Base-by-base conservation (phyloP, 2,113 vertebrate species). In the Phainopepla nitens region DNA sequence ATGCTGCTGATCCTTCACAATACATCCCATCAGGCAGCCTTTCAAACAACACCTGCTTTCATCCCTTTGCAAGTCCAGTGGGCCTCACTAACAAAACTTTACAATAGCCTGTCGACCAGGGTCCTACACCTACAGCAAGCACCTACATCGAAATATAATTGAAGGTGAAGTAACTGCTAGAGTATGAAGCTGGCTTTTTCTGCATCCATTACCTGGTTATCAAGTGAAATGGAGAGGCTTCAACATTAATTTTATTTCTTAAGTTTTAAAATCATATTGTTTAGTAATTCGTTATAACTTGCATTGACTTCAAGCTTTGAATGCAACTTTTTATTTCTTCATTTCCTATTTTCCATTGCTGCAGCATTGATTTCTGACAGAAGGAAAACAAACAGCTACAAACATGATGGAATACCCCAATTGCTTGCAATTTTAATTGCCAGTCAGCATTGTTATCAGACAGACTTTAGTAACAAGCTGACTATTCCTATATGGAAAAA, bases 201-300 rank as follows among this genome's bases (percentile, higher is more conserved):
- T 69, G 54, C 42, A 41, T 33, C 64, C 44, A 66, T 69, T 89
- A 81, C 70, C 69, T 77, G 49, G 60, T 33, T 41, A 89, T 64
- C 80, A 53, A 88, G 71, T 60, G 66, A 94, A 87, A 94, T 36
- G 42, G 49, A 91, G 31, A 91, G 22, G 25, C 11, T 76, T 92
- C 60, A 77, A 53, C 41, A n/a, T 35, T 54, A 61, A 75, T 47
- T 70, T 66, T 33, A 69, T 65, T 90, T 82, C 60, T 62, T 39
- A 93, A 83, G 61, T 54, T 94, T 94, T 72, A 42, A 91, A 94
- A 87, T 96, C 29, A 73, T 60, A 80, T 66, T 84, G 42, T 84
- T 95, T 91, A 95, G 82, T 82, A 95, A 94, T 93, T 94, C 24
- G 20, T 51, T 9, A 16, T 41, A 68, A 89, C 1, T 0, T n/a